Evolutionary conservation across 2,113 vertebrate genomes (phyloP).

Genomic region (Periophthalmodon schlosseri): DNA sequence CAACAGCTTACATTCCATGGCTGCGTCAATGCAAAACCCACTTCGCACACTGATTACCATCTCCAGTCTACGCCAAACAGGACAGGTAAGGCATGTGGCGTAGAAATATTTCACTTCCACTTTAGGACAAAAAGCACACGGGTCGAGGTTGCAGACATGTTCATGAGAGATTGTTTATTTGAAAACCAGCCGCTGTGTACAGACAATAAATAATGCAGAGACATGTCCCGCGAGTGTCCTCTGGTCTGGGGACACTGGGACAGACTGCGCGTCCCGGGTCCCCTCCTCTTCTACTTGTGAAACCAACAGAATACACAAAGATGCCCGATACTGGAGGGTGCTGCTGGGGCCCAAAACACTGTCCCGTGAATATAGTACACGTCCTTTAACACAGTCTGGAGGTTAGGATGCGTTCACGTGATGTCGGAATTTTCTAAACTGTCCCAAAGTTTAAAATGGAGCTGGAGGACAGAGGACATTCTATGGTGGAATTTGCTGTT

Average conservation of each 20-base stretch:
- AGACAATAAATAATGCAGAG: slow-evolving; percentile 77
- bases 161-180: slow-evolving; percentile 75
- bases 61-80: too few species aligned
- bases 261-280: not conserved
- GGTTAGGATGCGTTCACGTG: not conserved
- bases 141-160: not conserved
- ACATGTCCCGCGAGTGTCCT: slow-evolving; percentile 34
- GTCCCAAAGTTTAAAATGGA: not conserved
- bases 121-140: not conserved
- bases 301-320: slow-evolving; percentile 48
- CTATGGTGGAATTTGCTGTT: not conserved
- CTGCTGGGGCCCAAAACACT: not conserved
- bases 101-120: not conserved
- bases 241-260: slow-evolving; percentile 30
- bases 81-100: too few species aligned
- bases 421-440: not conserved
- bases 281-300: slow-evolving; percentile 17
- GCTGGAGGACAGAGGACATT: not conserved
- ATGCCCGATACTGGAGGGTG: slow-evolving; percentile 20
- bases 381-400: not conserved
- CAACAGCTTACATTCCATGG: too few species aligned
- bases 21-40: too few species aligned
- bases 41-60: too few species aligned
- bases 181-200: slow-evolving; percentile 73
- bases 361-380: slow-evolving; percentile 1